Evolutionary conservation across 2,113 vertebrate species (phyloP).

Genomic region (Chaenocephalus aceratus): DNA sequence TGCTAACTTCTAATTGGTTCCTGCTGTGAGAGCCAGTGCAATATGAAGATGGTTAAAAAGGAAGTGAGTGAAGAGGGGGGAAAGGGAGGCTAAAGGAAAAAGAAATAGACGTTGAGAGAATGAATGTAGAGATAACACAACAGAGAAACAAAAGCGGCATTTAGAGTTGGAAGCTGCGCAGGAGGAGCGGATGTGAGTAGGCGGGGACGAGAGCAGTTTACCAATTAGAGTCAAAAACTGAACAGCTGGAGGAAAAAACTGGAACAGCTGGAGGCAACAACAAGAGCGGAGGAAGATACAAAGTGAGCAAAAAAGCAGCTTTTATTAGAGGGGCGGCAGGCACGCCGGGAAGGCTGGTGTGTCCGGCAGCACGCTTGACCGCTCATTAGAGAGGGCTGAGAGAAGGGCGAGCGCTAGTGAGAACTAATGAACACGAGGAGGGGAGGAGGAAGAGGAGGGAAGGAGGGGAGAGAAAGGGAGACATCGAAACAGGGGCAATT

Average conservation of each 20-base stretch:
- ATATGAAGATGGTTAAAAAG: conserved; percentile 34
- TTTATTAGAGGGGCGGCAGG: conserved; percentile 37
- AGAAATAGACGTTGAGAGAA: not conserved
- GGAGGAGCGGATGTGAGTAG: conserved; percentile 3
- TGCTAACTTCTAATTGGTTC: conserved; percentile 41
- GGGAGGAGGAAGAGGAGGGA: conserved; percentile 25
- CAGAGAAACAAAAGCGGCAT: conserved; percentile 35
- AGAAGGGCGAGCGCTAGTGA: conserved; percentile 47
- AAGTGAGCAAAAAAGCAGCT: conserved; percentile 6
- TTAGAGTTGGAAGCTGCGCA: conserved; percentile 18
- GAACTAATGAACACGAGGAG: conserved; percentile 69
- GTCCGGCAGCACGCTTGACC: conserved; percentile 59
- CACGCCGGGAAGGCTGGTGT: conserved; percentile 52
- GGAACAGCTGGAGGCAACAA: conserved; percentile 43
- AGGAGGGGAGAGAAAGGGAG: not conserved
- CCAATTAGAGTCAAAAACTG: conserved; percentile 57
- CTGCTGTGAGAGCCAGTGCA: conserved; percentile 16
- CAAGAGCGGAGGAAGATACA: conserved; percentile 5
- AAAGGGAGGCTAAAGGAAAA: not conserved
- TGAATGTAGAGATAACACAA: not conserved
- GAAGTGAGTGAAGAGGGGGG: not conserved
- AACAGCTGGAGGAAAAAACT: conserved; percentile 44
- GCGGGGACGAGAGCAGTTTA: not conserved
- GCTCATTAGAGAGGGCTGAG: conserved; percentile 62
- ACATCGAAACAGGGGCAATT: conserved; percentile 73